Percentiles rank a stretch among this genome's conserved stretches.
These are phyloP conservation scores for Magallana ariakensis DNA, from an alignment of 1,140 invertebrate species.

Conservation along the genomic window DNA sequence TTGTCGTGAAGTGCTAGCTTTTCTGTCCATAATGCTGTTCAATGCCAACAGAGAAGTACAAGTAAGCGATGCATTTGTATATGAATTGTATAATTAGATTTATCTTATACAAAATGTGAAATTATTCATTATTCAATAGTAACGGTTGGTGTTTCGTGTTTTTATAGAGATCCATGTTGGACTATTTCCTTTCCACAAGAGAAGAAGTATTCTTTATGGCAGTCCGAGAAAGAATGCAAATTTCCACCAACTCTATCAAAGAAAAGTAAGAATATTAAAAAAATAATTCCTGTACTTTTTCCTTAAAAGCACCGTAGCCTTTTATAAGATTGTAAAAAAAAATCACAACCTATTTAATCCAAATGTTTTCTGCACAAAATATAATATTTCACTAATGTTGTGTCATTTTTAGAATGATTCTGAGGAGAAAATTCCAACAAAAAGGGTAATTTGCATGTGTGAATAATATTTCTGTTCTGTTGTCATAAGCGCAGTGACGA, in stretches of 20 bases:
- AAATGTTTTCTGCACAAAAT: neutral
- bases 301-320: too few relatives aligned
- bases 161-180: conserved; percentile 75
- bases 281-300: neutral
- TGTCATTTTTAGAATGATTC: conserved; percentile 35
- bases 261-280: conserved; percentile 73
- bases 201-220: conserved; percentile 80
- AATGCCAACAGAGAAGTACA: conserved; percentile 79
- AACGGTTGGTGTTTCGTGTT: neutral
- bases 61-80: conserved; percentile 59
- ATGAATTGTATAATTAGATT: too few relatives aligned
- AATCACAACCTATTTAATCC: neutral
- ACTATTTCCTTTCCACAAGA: conserved; percentile 78
- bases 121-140: neutral
- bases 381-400: conserved; percentile 18
- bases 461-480: conserved; percentile 20
- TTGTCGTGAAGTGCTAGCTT: conserved; percentile 77
- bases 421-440: conserved; percentile 45
- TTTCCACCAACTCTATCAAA: conserved; percentile 77
- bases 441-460: conserved; percentile 46
- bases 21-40: conserved; percentile 78
- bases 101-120: neutral
- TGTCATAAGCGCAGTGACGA: conserved; percentile 14
- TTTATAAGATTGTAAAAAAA: conserved; percentile 57
- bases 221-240: conserved; percentile 76